These are phyloP conservation scores for Nephila pilipes DNA, from an alignment of 1,140 invertebrate genomes.

Conservation along the genomic window DNA sequence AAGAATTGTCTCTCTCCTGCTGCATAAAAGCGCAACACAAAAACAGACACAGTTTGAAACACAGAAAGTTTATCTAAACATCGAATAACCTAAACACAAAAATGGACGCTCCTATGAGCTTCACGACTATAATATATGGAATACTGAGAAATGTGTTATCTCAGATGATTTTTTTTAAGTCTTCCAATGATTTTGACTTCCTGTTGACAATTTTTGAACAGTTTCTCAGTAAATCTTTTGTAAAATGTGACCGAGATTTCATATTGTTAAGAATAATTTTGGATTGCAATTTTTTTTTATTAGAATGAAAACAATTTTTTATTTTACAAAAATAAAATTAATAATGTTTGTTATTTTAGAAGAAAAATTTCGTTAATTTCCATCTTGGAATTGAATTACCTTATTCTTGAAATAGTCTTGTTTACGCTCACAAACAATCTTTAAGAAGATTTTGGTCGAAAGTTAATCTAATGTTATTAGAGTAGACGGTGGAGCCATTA, in stretches of 20 bases:
- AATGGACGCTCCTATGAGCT: background rate
- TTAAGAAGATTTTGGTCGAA: background rate
- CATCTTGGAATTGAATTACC: background rate
- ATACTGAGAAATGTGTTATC: background rate
- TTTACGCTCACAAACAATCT: background rate
- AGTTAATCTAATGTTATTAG: conserved; percentile 2
- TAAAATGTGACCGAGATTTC: background rate
- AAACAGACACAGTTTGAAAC: conserved; percentile 9
- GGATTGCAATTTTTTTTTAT: background rate
- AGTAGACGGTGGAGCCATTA: background rate
- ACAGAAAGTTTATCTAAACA: conserved; percentile 59
- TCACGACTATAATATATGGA: background rate
- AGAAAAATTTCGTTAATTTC: background rate
- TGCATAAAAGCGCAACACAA: conserved; percentile 1
- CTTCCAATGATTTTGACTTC: background rate
- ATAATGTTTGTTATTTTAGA: background rate
- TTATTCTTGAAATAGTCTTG: background rate
- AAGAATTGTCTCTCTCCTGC: conserved; percentile 59
- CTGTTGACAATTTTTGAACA: background rate
- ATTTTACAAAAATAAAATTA: background rate
- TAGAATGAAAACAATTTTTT: background rate
- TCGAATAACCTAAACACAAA: conserved; percentile 57
- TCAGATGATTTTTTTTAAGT: background rate
- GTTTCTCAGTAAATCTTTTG: background rate
- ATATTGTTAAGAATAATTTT: background rate